Evolutionary conservation across 2,888 invertebrate species (phyloP).

Genomic region (Pelosia muscerda): DNA sequence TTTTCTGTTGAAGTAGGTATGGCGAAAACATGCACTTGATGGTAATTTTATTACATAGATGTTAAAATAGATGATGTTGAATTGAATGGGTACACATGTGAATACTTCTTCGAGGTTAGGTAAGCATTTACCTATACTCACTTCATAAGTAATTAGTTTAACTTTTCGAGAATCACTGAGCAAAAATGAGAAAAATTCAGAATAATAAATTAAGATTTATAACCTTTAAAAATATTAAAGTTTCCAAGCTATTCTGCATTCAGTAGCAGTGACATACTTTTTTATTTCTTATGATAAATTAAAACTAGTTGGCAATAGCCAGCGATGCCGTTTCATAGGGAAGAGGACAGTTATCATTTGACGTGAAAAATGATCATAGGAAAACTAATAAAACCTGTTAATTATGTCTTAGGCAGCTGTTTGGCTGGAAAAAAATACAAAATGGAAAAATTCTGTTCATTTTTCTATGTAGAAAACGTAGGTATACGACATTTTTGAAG

Average conservation of each 20-base stretch:
- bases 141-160: neutral
- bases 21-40: too few relatives aligned
- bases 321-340: neutral
- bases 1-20: too few relatives aligned
- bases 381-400: conserved; percentile 27
- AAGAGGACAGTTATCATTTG: conserved; percentile 19
- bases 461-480: neutral
- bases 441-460: neutral
- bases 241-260: neutral
- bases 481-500: neutral
- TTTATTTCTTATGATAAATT: neutral
- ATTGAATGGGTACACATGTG: too few relatives aligned
- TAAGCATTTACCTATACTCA: neutral
- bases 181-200: neutral
- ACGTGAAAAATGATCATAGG: conserved; percentile 15
- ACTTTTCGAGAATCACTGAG: neutral
- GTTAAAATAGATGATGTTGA: too few relatives aligned
- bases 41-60: too few relatives aligned
- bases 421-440: neutral
- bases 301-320: conserved; percentile 10
- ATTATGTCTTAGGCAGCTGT: conserved; percentile 6
- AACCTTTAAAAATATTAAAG: neutral
- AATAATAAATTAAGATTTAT: conserved; percentile 1
- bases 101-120: too few relatives aligned
- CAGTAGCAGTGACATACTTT: neutral